Conservation (phyloP, 30 jellyfish, hydroid and myxozoan genomes). For the Aurelia aurita complex sp. Pacific region DNA sequence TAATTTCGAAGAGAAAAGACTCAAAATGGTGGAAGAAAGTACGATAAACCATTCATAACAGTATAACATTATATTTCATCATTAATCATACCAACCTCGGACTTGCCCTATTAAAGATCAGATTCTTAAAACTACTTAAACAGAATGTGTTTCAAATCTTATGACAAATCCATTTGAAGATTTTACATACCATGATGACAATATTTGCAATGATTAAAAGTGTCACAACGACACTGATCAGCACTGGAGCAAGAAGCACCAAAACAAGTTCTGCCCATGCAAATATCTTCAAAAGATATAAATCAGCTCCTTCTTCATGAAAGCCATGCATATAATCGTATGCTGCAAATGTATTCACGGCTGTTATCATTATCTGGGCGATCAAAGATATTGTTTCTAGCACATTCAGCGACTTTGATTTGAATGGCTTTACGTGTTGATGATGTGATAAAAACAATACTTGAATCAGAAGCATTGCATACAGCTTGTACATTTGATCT, state of each 20-base stretch:
- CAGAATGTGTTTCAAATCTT: too few species aligned
- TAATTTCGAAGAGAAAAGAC: too few species aligned
- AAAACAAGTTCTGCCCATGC: slow-evolving; percentile 11
- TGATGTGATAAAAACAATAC: slow-evolving; percentile 42
- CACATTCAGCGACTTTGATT: slow-evolving; percentile 11
- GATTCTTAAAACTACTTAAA: too few species aligned
- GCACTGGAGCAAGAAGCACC: not conserved
- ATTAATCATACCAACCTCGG: too few species aligned
- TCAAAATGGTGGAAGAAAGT: too few species aligned
- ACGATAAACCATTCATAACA: too few species aligned
- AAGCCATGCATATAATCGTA: slow-evolving; percentile 5
- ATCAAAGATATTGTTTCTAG: slow-evolving; percentile 51
- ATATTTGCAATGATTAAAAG: not conserved
- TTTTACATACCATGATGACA: too few species aligned
- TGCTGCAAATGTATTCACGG: slow-evolving; percentile 17
- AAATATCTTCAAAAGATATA: not conserved
- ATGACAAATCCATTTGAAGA: too few species aligned
- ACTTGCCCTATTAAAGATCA: too few species aligned
- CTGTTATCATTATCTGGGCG: slow-evolving; percentile 11
- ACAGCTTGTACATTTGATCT: slow-evolving; percentile 4
- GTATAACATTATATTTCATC: too few species aligned
- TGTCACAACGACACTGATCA: not conserved
- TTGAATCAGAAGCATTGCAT: slow-evolving; percentile 12
- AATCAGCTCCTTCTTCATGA: not conserved
- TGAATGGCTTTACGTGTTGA: slow-evolving; percentile 32